These are phyloP conservation scores for Rhamphomyia laevipes DNA, from an alignment of 2,888 invertebrate species.

Conservation along the genomic window DNA sequence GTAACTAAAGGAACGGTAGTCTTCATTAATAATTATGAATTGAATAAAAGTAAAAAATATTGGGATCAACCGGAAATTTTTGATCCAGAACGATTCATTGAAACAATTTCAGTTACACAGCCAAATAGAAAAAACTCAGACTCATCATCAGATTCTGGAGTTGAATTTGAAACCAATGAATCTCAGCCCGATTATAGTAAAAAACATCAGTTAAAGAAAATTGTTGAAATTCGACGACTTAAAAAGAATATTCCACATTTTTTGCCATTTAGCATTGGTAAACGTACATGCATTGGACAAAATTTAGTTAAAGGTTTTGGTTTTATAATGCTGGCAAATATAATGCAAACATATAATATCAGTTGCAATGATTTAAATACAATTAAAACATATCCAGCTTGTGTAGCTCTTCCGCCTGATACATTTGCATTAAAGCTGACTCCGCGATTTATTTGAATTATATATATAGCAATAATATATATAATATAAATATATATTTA, in stretches of 20 bases:
- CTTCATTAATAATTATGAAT: constrained; percentile 71
- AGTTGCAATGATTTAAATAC: constrained; percentile 42
- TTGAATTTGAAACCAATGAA: constrained; percentile 40
- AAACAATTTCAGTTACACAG: constrained; percentile 21
- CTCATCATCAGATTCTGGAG: constrained; percentile 42
- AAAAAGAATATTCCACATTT: constrained; percentile 56
- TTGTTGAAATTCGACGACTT: constrained; percentile 26
- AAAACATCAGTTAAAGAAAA: neutral
- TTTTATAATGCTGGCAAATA: constrained; percentile 58
- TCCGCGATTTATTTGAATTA: constrained; percentile 33
- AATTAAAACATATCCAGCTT: constrained; percentile 51
- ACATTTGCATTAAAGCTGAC: constrained; percentile 52
- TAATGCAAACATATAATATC: constrained; percentile 60
- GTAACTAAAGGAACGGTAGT: constrained; percentile 68
- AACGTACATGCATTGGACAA: constrained; percentile 76
- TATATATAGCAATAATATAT: too few relatives aligned
- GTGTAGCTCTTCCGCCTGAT: constrained; percentile 62
- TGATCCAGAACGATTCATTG: constrained; percentile 63
- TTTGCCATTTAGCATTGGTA: constrained; percentile 76
- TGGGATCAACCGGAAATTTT: constrained; percentile 65
- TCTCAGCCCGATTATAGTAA: constrained; percentile 19
- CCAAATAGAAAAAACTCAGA: constrained; percentile 35
- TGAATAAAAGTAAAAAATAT: constrained; percentile 60
- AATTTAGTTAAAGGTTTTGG: constrained; percentile 65
- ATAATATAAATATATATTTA: neutral